phyloP scores from a whole-genome alignment of 64 coral and sea anemone species.

The Montipora efflorescens region DNA sequence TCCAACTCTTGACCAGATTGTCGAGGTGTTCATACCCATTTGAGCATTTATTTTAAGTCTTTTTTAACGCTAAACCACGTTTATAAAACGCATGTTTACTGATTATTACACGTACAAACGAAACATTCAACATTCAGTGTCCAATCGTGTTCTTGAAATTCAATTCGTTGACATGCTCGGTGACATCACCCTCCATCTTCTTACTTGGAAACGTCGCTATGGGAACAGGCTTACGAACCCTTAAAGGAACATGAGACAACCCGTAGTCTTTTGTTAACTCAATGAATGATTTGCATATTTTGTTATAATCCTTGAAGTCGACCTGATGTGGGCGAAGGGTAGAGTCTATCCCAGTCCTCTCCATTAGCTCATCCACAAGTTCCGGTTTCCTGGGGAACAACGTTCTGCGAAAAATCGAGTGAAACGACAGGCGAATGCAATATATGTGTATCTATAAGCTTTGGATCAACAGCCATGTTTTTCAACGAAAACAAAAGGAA shows the following conservation, averaged over 20 bases:
- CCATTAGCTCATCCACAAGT: slow-evolving; percentile 66
- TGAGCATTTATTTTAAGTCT: too few relatives aligned
- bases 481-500: too few relatives aligned
- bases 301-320: slow-evolving; percentile 70
- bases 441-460: not conserved
- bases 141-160: not conserved
- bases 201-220: slow-evolving; percentile 7
- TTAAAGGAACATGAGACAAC: slow-evolving; percentile 65
- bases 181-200: not conserved
- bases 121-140: not conserved
- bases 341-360: slow-evolving; percentile 65
- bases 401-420: slow-evolving; percentile 19
- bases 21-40: too few relatives aligned
- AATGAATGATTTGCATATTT: slow-evolving; percentile 79
- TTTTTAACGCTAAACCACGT: too few relatives aligned
- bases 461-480: too few relatives aligned
- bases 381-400: slow-evolving; percentile 80
- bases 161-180: not conserved
- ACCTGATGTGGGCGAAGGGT: slow-evolving; percentile 81
- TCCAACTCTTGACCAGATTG: too few relatives aligned
- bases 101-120: too few relatives aligned
- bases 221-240: slow-evolving; percentile 77
- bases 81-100: too few relatives aligned
- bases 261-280: slow-evolving; percentile 48
- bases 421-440: not conserved